Evolutionary conservation across 2,888 invertebrate species (phyloP), one percentile per base, ranked within the genome.

Genomic region (Allolobophora icterica): DNA sequence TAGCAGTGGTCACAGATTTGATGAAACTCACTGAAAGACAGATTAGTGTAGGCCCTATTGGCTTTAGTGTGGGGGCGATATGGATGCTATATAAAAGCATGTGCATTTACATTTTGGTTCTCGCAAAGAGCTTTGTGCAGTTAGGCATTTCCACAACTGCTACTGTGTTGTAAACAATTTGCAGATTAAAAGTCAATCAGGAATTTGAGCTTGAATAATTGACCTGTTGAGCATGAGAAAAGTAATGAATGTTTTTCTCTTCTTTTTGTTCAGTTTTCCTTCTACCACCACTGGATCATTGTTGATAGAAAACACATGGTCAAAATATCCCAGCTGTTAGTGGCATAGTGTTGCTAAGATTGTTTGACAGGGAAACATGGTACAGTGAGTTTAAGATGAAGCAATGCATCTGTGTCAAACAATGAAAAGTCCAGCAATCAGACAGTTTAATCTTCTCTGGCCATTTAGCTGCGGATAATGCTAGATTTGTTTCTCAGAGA

Each of bases 201-300:
- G 52, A 71, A n/a, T 71, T 71, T 71, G 30, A 71, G 71, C n/a
- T 71, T 71, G 71, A 71, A 71, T 71, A n/a, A 71, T n/a, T 71
- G 30, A 71, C 15, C 21, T n/a, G 71, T 71, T 71, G 71, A 71
- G 71, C 71, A 2, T 71, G 71, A 17, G 30, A 71, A 71, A 30
- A n/a, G 30, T 71, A n/a, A 71, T 71, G 71, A n/a, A 30, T 52
- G 52, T n/a, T 71, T 71, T 71, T 13, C 71, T 58, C 24, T 58
- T 58, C n/a, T 71, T 30, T n/a, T 71, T n/a, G 71, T 71, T 71
- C 71, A 71, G 11, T 2, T 71, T n/a, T 71, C n/a, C 30, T 71
- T 71, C 71, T 71, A 71, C n/a, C n/a, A n/a, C 71, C 71, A 71
- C 8, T 21, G 1, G 71, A n/a, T 71, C 71, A n/a, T n/a, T 71